phyloP scores from a whole-genome alignment of 2,888 invertebrate genomes.

The Alloscopus bannaensis region DNA sequence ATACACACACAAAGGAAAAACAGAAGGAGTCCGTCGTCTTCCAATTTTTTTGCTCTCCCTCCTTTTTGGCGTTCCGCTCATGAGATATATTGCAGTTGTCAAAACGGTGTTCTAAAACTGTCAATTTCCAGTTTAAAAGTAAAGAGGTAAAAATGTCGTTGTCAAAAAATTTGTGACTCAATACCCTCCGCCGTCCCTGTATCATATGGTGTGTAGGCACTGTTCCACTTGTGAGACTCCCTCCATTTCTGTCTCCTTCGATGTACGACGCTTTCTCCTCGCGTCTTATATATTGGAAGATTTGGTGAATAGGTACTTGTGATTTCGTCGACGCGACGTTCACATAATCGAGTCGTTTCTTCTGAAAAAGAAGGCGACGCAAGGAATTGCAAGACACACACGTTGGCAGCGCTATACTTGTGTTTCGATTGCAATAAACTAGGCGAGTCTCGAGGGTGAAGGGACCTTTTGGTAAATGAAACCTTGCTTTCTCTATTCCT shows the following conservation, averaged over 20 bases:
- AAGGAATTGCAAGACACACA: background rate
- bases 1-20: too few relatives aligned
- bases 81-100: conserved; percentile 63
- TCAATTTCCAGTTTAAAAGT: conserved; percentile 60
- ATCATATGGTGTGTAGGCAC: background rate
- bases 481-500: background rate
- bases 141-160: conserved; percentile 51
- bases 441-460: conserved; percentile 9
- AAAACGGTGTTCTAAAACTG: conserved; percentile 66
- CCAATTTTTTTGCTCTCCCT: conserved; percentile 24
- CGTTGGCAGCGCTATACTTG: background rate
- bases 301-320: too few relatives aligned
- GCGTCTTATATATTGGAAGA: too few relatives aligned
- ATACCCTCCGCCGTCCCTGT: conserved; percentile 24
- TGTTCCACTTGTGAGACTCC: background rate
- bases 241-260: background rate
- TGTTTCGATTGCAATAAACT: conserved; percentile 27
- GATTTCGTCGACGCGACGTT: too few relatives aligned
- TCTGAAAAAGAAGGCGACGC: background rate
- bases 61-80: conserved; percentile 19
- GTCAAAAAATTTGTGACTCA: conserved; percentile 63
- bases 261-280: background rate
- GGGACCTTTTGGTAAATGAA: conserved; percentile 8
- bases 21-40: conserved; percentile 23
- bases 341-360: conserved; percentile 14